A percentile compares a stretch with the other conserved stretches of the same genome.
Evolutionary conservation across 2,797 vertebrate genomes (phyloP).

Genomic region (Gymnoscopelus braueri): DNA sequence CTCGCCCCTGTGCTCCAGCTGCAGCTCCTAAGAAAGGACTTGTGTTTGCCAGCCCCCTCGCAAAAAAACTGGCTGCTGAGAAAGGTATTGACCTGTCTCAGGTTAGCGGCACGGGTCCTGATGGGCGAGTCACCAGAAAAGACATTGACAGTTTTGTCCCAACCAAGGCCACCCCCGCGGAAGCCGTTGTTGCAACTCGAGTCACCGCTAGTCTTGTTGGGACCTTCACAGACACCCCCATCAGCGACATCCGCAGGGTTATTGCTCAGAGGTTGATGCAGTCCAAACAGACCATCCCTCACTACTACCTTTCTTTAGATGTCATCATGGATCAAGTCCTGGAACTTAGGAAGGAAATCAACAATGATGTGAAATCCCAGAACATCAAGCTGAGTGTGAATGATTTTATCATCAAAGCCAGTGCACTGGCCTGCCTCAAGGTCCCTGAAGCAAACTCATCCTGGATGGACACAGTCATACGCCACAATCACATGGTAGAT

Average conservation of each 20-base stretch:
- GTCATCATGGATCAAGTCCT: conserved; percentile 94
- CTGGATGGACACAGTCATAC: conserved; percentile 97
- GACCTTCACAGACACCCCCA: conserved; percentile 94
- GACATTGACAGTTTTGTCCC: conserved; percentile 94
- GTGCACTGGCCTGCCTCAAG: conserved; percentile 94
- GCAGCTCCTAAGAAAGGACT: conserved; percentile 82
- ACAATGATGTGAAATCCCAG: conserved; percentile 88
- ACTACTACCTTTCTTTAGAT: conserved; percentile 97
- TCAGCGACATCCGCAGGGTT: conserved; percentile 95
- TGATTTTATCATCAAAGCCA: conserved; percentile 97
- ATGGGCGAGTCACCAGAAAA: conserved; percentile 94
- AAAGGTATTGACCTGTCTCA: conserved; percentile 92
- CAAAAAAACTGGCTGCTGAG: conserved; percentile 92
- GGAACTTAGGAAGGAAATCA: conserved; percentile 92
- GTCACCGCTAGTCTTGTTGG: conserved; percentile 78
- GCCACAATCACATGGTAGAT: conserved; percentile 96
- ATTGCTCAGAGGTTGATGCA: conserved; percentile 97
- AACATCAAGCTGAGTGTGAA: conserved; percentile 96
- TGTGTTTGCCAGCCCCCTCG: conserved; percentile 90
- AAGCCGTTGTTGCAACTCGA: conserved; percentile 59
- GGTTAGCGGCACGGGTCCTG: conserved; percentile 93
- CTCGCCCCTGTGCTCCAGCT: conserved; percentile 43
- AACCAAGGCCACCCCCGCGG: conserved; percentile 86
- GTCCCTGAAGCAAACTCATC: conserved; percentile 98
- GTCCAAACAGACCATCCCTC: conserved; percentile 98